Conservation (phyloP, 2,113 vertebrate genomes). For the Pyrgilauda ruficollis region DNA sequence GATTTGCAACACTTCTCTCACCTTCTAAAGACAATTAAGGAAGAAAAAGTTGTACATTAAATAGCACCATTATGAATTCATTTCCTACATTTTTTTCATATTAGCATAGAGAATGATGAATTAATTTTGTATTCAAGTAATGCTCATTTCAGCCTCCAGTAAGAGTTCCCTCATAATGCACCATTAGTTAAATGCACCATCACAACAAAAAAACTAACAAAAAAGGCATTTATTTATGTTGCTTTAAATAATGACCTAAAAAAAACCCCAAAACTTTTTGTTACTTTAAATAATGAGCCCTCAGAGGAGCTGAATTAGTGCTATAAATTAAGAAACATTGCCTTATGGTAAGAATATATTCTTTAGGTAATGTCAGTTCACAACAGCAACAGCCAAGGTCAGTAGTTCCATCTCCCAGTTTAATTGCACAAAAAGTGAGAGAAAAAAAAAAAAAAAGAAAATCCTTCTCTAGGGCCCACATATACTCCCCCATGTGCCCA, state of each 20-base stretch:
- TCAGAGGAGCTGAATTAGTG: conserved; percentile 12
- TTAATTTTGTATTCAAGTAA: conserved; percentile 44
- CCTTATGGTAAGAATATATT: background rate
- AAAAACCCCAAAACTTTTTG: background rate
- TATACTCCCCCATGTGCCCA: background rate
- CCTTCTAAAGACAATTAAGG: conserved; percentile 11
- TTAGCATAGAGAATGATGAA: conserved; percentile 3
- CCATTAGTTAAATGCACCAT: conserved; percentile 47
- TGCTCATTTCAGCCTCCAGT: background rate
- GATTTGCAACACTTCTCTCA: background rate
- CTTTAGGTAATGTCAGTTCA: background rate
- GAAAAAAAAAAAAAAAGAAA: background rate
- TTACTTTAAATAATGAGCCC: conserved; percentile 47
- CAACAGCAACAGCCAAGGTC: background rate
- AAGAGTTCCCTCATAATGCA: conserved; percentile 11
- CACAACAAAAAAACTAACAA: conserved; percentile 30
- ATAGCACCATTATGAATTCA: conserved; percentile 5
- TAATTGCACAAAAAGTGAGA: background rate
- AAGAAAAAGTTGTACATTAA: conserved; percentile 11
- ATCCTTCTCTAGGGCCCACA: background rate
- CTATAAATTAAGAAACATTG: background rate
- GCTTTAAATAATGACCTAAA: background rate
- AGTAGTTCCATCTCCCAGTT: background rate
- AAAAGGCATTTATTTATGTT: background rate
- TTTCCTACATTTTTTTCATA: background rate